Evolutionary conservation across 2,797 vertebrate genomes (phyloP).

Genomic region (Manis pentadactyla): DNA sequence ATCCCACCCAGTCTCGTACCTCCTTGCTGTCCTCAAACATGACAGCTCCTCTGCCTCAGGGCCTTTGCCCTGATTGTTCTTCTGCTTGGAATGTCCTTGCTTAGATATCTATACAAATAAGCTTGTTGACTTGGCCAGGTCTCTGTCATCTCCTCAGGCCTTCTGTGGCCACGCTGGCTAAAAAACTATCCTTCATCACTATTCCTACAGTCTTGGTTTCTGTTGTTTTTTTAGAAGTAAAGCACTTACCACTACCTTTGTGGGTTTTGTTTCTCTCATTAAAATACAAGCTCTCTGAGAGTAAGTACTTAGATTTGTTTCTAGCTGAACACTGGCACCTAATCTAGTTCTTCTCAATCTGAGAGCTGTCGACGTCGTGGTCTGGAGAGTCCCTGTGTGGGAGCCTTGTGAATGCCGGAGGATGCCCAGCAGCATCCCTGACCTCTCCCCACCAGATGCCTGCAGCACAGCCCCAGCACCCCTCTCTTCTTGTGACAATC

Average conservation of each 20-base stretch:
- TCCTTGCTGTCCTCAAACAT: neutral
- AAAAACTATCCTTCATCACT: neutral
- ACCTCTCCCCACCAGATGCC: neutral
- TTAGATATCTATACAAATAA: too few species aligned
- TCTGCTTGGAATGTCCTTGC: neutral
- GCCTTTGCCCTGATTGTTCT: neutral
- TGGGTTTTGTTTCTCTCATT: neutral
- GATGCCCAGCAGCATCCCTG: neutral
- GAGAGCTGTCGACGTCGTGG: neutral
- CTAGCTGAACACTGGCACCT: neutral
- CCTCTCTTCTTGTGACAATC: neutral
- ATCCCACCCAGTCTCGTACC: accelerated
- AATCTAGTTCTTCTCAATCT: neutral
- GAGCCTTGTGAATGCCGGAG: neutral
- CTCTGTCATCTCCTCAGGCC: neutral
- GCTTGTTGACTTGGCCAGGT: neutral
- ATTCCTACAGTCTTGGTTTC: neutral
- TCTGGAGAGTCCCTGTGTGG: neutral
- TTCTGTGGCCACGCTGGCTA: neutral
- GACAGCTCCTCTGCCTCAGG: neutral
- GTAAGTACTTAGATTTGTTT: neutral
- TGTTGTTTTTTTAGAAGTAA: neutral
- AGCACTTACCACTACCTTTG: neutral
- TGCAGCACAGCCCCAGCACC: neutral
- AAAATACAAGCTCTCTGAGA: neutral